These are phyloP conservation scores for Erethizon dorsatum DNA, from an alignment of 2,797 vertebrate species.

Conservation along the genomic window DNA sequence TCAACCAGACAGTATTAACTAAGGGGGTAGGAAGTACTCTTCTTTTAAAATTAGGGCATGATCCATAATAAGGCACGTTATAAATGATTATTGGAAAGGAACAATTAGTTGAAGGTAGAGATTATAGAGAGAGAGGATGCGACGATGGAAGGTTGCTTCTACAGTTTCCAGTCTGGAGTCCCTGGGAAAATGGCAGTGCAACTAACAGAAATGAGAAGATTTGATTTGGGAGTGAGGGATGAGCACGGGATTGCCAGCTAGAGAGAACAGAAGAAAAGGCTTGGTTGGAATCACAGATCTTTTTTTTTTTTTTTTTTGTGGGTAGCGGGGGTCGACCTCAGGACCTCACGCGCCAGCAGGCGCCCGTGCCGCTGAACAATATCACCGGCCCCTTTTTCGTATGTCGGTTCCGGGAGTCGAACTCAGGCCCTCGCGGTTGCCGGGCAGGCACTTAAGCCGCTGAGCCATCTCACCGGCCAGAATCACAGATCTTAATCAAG, in stretches of 20 bases:
- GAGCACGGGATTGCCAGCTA: not conserved
- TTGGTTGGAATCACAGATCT: too few relatives aligned
- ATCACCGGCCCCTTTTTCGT: too few relatives aligned
- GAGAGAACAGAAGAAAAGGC: not conserved
- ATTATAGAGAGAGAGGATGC: not conserved
- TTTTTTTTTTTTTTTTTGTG: too few relatives aligned
- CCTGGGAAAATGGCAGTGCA: not conserved
- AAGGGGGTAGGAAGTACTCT: slow-evolving; percentile 11
- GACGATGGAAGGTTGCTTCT: not conserved
- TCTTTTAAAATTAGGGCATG: slow-evolving; percentile 47
- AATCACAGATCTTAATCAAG: not conserved
- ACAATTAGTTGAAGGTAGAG: not conserved
- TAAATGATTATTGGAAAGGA: slow-evolving; percentile 39
- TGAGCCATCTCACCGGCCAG: too few relatives aligned
- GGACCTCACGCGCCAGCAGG: too few relatives aligned
- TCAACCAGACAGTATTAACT: not conserved
- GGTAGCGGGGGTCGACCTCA: too few relatives aligned
- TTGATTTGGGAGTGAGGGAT: slow-evolving; percentile 15
- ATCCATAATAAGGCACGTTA: slow-evolving; percentile 1
- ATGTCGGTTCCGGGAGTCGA: too few relatives aligned
- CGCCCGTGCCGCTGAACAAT: too few relatives aligned
- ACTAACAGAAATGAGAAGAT: not conserved
- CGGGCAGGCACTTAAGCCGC: too few relatives aligned
- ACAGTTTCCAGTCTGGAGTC: not conserved
- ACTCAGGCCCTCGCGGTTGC: too few relatives aligned